A percentile compares a stretch with the other conserved stretches of the same genome.
Evolutionary conservation across 1,140 invertebrate genomes (phyloP).

Genomic region (Drosophila mojavensis): DNA sequence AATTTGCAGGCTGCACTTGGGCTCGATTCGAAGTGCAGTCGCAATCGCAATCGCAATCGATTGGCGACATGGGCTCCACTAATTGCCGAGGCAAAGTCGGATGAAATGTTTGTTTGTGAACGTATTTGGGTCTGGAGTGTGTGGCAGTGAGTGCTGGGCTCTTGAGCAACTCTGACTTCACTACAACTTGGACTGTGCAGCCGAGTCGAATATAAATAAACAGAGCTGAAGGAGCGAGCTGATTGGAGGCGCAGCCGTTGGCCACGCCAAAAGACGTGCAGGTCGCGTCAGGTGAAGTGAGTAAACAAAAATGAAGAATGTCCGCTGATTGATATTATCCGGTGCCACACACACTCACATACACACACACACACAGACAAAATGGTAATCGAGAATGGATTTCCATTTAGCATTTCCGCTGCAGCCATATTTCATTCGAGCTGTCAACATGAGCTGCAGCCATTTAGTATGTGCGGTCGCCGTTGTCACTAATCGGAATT

Average conservation of each 20-base stretch:
- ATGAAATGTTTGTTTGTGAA: conserved; percentile 68
- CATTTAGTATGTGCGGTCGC: conserved; percentile 3
- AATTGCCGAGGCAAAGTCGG: conserved; percentile 38
- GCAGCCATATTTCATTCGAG: conserved; percentile 67
- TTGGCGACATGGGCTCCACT: conserved; percentile 23
- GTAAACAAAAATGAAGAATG: conserved; percentile 80
- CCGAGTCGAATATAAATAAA: conserved; percentile 62
- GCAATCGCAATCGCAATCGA: conserved; percentile 44
- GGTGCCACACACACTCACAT: conserved; percentile 32
- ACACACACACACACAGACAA: conserved; percentile 10
- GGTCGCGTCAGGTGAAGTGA: conserved; percentile 53
- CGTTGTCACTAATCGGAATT: conserved; percentile 9
- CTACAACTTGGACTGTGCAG: conserved; percentile 31
- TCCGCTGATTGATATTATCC: conserved; percentile 80
- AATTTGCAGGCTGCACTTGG: conserved; percentile 27
- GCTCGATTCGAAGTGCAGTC: conserved; percentile 5
- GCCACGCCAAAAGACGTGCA: conserved; percentile 28
- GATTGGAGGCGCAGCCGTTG: not conserved
- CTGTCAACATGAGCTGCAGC: conserved; percentile 30
- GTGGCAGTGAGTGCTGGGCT: conserved; percentile 13
- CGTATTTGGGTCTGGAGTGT: conserved; percentile 44
- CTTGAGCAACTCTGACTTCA: not conserved
- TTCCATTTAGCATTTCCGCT: conserved; percentile 71
- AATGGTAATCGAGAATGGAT: conserved; percentile 35
- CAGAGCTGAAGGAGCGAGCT: not conserved